phyloP scores from a whole-genome alignment of 2,888 invertebrate species.

The Tanytarsus gracilentus region DNA sequence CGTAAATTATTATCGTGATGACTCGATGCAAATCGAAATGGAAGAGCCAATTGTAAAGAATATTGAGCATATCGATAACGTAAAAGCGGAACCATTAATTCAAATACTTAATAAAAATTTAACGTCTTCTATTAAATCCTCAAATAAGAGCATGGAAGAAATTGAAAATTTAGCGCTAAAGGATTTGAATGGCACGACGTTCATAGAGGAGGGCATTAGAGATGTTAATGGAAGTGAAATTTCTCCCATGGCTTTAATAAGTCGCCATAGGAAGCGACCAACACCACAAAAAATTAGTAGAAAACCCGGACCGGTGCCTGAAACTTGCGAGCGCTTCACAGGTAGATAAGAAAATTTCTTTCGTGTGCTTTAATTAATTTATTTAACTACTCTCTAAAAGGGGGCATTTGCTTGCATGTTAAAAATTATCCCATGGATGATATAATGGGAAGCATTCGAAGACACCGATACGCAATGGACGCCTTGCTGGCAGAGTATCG shows the following conservation, averaged over 20 bases:
- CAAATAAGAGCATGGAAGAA: slow-evolving; percentile 27
- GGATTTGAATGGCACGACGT: slow-evolving; percentile 40
- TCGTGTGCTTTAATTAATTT: slow-evolving; percentile 49
- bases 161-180: slow-evolving; percentile 40
- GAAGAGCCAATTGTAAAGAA: slow-evolving; percentile 7
- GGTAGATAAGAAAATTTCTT: slow-evolving; percentile 36
- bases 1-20: slow-evolving; percentile 4
- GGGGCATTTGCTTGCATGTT: slow-evolving; percentile 59
- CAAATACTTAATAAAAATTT: slow-evolving; percentile 24
- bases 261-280: slow-evolving; percentile 34
- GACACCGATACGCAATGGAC: slow-evolving; percentile 59
- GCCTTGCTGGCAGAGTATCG: slow-evolving; percentile 63
- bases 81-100: slow-evolving; percentile 26
- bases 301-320: slow-evolving; percentile 35
- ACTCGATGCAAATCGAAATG: slow-evolving; percentile 8
- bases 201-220: slow-evolving; percentile 27
- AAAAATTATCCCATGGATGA: slow-evolving; percentile 67
- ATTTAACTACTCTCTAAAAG: slow-evolving; percentile 44
- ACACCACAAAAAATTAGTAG: background rate
- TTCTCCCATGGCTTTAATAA: slow-evolving; percentile 39
- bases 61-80: background rate
- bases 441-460: slow-evolving; percentile 56
- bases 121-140: no score
- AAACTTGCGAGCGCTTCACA: slow-evolving; percentile 36
- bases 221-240: slow-evolving; percentile 14